phyloP scores from a whole-genome alignment of 2,888 invertebrate species.

The Tromatobia lineatoria region DNA sequence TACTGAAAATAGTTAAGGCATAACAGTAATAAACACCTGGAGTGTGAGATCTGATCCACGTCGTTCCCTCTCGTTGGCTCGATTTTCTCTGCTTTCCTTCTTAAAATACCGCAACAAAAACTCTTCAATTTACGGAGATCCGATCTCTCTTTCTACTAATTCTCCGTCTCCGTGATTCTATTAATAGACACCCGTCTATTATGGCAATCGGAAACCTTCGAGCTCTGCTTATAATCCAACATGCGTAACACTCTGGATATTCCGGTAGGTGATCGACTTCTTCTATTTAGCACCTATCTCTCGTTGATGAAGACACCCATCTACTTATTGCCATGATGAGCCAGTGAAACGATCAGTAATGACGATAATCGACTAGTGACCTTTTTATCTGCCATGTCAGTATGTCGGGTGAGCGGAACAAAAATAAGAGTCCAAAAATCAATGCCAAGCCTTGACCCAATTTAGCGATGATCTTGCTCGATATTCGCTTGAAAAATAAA shows the following conservation, averaged over 20 bases:
- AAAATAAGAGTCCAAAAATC: conserved; percentile 27
- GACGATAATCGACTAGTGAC: background rate
- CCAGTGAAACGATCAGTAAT: no score
- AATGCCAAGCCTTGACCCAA: conserved; percentile 59
- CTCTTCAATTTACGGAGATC: background rate
- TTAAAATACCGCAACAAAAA: background rate
- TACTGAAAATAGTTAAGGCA: background rate
- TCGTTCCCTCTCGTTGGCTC: background rate
- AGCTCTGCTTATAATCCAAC: conserved; percentile 17
- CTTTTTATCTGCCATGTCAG: conserved; percentile 39
- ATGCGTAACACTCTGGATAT: conserved; percentile 52
- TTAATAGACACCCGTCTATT: conserved; percentile 61
- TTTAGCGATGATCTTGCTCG: conserved; percentile 21
- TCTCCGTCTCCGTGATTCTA: conserved; percentile 41
- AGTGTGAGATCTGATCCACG: background rate
- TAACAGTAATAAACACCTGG: background rate
- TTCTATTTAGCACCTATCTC: background rate
- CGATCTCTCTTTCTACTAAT: conserved; percentile 35
- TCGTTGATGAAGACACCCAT: background rate
- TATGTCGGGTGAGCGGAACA: background rate
- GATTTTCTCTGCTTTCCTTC: conserved; percentile 9
- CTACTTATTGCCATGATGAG: conserved; percentile 4
- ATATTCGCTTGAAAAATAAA: conserved; percentile 45
- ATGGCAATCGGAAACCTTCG: conserved; percentile 39
- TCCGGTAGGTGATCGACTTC: conserved; percentile 40